These are phyloP conservation scores for Cosmia pyralina DNA, from an alignment of 2,888 invertebrate species.

Conservation along the genomic window DNA sequence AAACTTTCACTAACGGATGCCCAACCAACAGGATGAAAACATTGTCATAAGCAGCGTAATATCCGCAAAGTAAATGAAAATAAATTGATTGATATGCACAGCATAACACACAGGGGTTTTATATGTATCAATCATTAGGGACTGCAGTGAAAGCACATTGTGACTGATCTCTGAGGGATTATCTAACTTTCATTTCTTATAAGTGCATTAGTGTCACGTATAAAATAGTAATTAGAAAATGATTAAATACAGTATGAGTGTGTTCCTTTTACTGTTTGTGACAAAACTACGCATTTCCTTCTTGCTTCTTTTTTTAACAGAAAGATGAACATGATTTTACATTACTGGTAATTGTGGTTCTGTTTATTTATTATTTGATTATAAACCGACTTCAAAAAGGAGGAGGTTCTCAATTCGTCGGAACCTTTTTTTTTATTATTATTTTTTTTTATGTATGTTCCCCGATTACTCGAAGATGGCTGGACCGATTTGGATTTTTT, in stretches of 20 bases:
- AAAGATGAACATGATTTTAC: no score
- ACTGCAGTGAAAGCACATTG: slow-evolving; percentile 35
- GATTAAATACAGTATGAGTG: not conserved
- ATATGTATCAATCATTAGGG: slow-evolving; percentile 32
- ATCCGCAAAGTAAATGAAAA: slow-evolving; percentile 38
- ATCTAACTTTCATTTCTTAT: slow-evolving; percentile 23
- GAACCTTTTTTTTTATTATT: no score
- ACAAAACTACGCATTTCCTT: no score
- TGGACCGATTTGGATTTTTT: no score
- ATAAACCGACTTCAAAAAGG: no score
- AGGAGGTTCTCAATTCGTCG: no score
- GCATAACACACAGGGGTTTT: slow-evolving; percentile 18
- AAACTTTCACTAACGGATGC: slow-evolving; percentile 44
- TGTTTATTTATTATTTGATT: no score
- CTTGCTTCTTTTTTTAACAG: no score
- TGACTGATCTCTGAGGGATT: slow-evolving; percentile 22
- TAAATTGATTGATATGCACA: slow-evolving; percentile 38
- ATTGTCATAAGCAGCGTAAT: slow-evolving; percentile 23
- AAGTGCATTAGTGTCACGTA: not conserved
- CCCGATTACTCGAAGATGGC: no score
- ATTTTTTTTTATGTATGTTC: no score
- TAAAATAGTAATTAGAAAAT: not conserved
- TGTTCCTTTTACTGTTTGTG: not conserved
- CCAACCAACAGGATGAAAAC: not conserved
- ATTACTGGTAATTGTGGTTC: no score